Conservation (phyloP, 2,888 invertebrate genomes). For the Cetonia aurata region DNA sequence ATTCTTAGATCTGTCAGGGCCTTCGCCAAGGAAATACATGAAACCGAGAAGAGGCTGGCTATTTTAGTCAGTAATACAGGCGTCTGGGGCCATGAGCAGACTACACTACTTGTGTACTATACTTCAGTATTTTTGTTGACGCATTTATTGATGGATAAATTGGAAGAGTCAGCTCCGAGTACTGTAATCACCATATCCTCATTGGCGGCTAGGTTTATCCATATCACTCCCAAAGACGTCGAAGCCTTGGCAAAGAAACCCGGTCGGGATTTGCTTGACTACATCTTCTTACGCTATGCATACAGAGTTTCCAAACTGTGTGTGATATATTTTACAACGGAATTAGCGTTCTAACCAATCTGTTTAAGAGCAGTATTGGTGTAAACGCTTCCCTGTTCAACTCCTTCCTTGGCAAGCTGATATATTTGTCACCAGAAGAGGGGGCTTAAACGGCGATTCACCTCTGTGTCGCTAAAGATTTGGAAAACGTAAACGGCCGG, state of each 20-base stretch:
- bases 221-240: constrained; percentile 50
- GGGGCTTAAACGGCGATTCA: constrained; percentile 87
- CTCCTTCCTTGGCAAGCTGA: no score
- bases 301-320: constrained; percentile 53
- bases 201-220: constrained; percentile 52
- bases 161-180: constrained; percentile 60
- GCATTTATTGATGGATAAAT: constrained; percentile 70
- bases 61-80: constrained; percentile 77
- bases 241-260: constrained; percentile 28
- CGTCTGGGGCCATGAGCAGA: constrained; percentile 67
- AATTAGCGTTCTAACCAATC: constrained; percentile 51
- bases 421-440: constrained; percentile 72
- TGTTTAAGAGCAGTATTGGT: constrained; percentile 15
- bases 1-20: constrained; percentile 67
- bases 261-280: no score
- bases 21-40: constrained; percentile 73
- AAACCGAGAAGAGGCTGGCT: constrained; percentile 70
- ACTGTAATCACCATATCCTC: constrained; percentile 58
- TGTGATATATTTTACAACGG: constrained; percentile 55
- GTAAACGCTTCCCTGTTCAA: not conserved
- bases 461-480: constrained; percentile 80
- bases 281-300: no score
- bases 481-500: constrained; percentile 79
- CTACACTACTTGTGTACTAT: constrained; percentile 75
- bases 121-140: constrained; percentile 77